Base-by-base conservation (phyloP, 2,888 invertebrate species). In the Fragum fragum region DNA sequence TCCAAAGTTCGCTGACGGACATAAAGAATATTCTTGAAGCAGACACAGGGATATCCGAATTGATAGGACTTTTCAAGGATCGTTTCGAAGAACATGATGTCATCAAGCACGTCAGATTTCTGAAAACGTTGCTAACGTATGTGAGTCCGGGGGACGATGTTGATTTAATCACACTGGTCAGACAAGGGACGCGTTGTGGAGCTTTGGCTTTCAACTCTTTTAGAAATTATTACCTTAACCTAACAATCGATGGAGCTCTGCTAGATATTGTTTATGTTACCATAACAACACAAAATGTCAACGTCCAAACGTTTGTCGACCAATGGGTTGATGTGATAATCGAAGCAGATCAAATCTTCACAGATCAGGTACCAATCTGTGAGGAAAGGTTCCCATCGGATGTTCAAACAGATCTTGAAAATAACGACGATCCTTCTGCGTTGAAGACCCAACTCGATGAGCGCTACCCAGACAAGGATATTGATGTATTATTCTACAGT, bases 1-100 rank as follows among this genome's bases (percentile, higher is more conserved):
- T 76, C 14, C 70, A 63, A 18, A 76, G 76, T 32, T 76, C 76
- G 1, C 59, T 76, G 9, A 36, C 32, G 0, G 76, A 76, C 23
- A 5, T 76, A 0, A 0, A 59, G 2, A 11, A 32, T 16, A 52
- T 70, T 18, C 11, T 76, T 9, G n/a, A 57, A 26, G 32, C 39
- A 14, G 23, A 69, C n/a, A 42, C 47, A 7, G 70, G 63, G 3
- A 14, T 47, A 5, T 29, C n/a, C 18, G 29, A 52, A 57, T 23
- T 39, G 11, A 7, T 42, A 1, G 14, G 61, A 23, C 14, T 76
- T 16, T 76, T 76, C 59, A 32, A 21, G 29, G n/a, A 23, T 1
- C 59, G 70, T 23, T 76, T 47, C 53, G 61, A 29, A 47, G 70
- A 76, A 23, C n/a, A 70, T 32, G 47, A 61, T 21, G 47, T 71